These are phyloP conservation scores for Nemapogon koenigi DNA, from an alignment of 2,888 invertebrate species.

Conservation along the genomic window DNA sequence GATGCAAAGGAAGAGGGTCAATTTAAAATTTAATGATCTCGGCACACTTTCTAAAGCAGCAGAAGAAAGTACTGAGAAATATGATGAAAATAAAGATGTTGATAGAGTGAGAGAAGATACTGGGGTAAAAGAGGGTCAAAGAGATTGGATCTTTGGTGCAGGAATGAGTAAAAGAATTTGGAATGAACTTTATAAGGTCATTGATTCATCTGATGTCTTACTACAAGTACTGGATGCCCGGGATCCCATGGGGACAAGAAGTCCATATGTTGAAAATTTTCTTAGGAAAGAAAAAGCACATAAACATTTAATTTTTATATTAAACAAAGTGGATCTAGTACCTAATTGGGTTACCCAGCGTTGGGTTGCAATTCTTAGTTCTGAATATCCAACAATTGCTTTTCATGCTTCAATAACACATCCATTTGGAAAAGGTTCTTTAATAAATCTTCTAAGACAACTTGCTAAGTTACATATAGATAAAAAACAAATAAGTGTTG, in stretches of 20 bases:
- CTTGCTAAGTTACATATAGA: slow-evolving; percentile 94
- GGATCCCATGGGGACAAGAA: slow-evolving; percentile 96
- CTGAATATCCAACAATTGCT: slow-evolving; percentile 96
- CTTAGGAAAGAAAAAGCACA: slow-evolving; percentile 93
- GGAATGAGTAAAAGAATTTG: slow-evolving; percentile 97
- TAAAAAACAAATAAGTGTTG: slow-evolving; percentile 98
- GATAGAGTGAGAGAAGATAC: slow-evolving; percentile 84
- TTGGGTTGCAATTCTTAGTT: slow-evolving; percentile 94
- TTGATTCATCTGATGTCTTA: slow-evolving; percentile 98
- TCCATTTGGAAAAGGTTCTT: slow-evolving; percentile 96
- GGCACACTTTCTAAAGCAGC: slow-evolving; percentile 78
- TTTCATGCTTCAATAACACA: slow-evolving; percentile 99
- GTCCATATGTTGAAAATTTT: slow-evolving; percentile 90
- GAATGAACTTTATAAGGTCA: slow-evolving; percentile 98
- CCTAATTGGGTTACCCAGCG: slow-evolving; percentile 98
- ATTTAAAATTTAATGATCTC: slow-evolving; percentile 76
- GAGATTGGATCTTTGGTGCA: slow-evolving; percentile 95
- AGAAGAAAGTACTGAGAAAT: slow-evolving; percentile 74
- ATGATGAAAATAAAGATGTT: slow-evolving; percentile 82
- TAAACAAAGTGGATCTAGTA: slow-evolving; percentile 96
- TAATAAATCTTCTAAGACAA: slow-evolving; percentile 95
- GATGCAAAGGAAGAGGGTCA: slow-evolving; percentile 89
- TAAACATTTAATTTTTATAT: slow-evolving; percentile 95
- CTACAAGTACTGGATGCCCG: slow-evolving; percentile 96
- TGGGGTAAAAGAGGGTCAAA: slow-evolving; percentile 79